Conservation (phyloP, 2,888 invertebrate species). For the Diarsia mendica region DNA sequence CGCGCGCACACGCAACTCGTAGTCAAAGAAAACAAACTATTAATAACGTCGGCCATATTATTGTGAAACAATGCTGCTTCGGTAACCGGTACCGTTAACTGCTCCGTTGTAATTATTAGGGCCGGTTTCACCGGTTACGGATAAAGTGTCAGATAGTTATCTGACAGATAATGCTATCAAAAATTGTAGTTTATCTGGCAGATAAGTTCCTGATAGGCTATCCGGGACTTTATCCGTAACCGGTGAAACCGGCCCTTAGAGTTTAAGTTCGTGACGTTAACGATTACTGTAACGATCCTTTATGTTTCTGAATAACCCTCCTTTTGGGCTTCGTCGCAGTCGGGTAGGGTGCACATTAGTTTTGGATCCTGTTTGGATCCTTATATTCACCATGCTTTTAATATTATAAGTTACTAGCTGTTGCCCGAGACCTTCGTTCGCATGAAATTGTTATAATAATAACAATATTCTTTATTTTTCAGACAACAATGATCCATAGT, state of each 20-base stretch:
- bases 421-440: neutral
- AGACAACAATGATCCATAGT: too few species aligned
- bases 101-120: conserved; percentile 29
- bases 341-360: neutral
- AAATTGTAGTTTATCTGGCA: too few species aligned
- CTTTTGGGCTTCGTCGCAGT: too few species aligned
- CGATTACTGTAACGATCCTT: neutral
- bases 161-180: too few species aligned
- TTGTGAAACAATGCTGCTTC: conserved; percentile 49
- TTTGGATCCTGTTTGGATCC: too few species aligned
- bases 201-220: too few species aligned
- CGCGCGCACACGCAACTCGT: conserved; percentile 24
- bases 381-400: neutral
- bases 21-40: conserved; percentile 47
- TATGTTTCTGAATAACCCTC: neutral
- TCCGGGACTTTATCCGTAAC: too few species aligned
- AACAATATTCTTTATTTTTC: too few species aligned
- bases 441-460: neutral
- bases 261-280: conserved; percentile 27
- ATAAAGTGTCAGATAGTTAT: too few species aligned
- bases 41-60: conserved; percentile 46
- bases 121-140: too few species aligned
- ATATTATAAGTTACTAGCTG: neutral
- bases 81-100: conserved; percentile 27
- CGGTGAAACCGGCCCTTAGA: too few species aligned